Base-by-base conservation (phyloP, 2,113 vertebrate genomes). In the Meles meles region DNA sequence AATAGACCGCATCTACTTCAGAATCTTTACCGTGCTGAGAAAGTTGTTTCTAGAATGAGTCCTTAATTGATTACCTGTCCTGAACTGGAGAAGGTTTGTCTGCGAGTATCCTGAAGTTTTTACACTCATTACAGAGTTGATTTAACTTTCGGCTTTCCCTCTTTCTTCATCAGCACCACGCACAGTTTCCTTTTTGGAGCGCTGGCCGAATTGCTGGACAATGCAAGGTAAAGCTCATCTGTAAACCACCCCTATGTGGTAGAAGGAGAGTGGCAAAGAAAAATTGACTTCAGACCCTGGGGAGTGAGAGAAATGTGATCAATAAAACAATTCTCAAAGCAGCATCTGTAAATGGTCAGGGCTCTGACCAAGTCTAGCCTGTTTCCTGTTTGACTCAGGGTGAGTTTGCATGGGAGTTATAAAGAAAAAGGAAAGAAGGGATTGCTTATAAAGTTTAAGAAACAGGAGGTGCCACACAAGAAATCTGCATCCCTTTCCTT, bases 161-260 rank as follows among this genome's bases (percentile, higher is more conserved):
- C 71, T 95, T 91, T 98, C 94, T 88, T 97, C 42, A 95, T 97
- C 98, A 99, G 98, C 87, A 99, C 99, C 86, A 99, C 98, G 23
- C 99, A 99, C 12, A 97, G 99, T 94, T 99, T 99, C 86, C 98
- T 99, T 84, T 99, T 99, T 98, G 99, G 99, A 97, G 98, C 99
- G 2, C 95, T 99, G 98, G 99, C 99, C 52, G 99, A 99, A 93
- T 98, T 99, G 90, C 98, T 99, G 79, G 99, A 99, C 98, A 99
- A 99, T 95, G 99, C 99, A 94, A 99, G 99, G 99, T 99, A 99
- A 96, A 93, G 7, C 18, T 77, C 42, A 27, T 37, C n/a, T n/a
- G 11, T 74, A 8, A 65, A 47, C 49, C 42, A 17, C 42, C 27
- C 25, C 15, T 47, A 5, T 21, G 23, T 14, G 44, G 27, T 6